These are phyloP conservation scores for Chiroxiphia lanceolata DNA, from an alignment of 2,797 vertebrate genomes.

Conservation along the genomic window DNA sequence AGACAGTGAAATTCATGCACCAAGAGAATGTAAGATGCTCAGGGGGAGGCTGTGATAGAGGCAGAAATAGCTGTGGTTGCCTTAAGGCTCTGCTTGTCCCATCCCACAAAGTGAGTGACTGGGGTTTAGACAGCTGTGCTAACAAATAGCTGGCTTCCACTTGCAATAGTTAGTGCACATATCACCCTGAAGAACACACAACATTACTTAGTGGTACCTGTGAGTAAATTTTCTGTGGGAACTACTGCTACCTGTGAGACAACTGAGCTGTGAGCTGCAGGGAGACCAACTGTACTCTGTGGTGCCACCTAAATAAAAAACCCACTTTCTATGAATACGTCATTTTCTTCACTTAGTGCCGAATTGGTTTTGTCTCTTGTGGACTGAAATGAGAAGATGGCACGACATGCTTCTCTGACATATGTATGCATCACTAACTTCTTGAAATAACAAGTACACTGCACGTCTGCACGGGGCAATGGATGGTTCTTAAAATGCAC, in stretches of 20 bases:
- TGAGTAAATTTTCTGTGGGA: neutral
- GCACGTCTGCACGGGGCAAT: neutral
- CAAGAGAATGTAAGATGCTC: neutral
- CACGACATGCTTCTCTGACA: neutral
- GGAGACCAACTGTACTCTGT: neutral
- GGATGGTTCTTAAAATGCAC: constrained; percentile 35
- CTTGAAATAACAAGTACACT: constrained; percentile 17
- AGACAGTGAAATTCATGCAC: neutral
- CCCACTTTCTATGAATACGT: neutral
- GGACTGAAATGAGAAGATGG: constrained; percentile 54
- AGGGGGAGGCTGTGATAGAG: neutral
- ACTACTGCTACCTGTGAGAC: neutral
- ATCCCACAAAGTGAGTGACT: neutral
- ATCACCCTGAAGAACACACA: neutral
- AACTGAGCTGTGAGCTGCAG: neutral
- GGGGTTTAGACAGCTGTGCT: neutral
- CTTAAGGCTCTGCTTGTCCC: neutral
- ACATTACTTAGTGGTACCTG: neutral
- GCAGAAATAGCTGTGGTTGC: neutral
- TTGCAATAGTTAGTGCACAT: neutral
- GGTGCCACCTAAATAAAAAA: neutral
- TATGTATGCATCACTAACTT: constrained; percentile 47
- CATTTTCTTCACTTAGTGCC: constrained; percentile 22
- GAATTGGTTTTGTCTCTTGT: constrained; percentile 16
- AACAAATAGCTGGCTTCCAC: neutral